Conservation (phyloP, 1,140 invertebrate species). For the Nylanderia fulva region DNA sequence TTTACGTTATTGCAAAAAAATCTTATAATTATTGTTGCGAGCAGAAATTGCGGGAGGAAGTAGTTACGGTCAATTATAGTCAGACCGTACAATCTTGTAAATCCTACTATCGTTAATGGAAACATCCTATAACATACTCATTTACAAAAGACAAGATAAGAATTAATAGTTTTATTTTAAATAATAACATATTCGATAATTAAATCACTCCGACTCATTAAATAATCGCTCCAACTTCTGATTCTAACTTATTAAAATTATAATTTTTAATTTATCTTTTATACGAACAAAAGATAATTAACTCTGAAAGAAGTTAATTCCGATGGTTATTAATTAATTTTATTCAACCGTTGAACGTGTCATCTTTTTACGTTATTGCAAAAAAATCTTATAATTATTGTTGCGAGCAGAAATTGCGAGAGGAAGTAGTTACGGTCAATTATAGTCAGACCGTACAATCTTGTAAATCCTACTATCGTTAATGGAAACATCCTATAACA, state of each 20-base stretch:
- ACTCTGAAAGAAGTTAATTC: background rate
- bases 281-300: background rate
- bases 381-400: background rate
- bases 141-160: too few relatives aligned
- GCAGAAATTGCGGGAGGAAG: background rate
- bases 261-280: background rate
- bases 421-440: background rate
- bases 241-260: background rate
- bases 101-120: background rate
- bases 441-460: background rate
- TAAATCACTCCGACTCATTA: too few relatives aligned
- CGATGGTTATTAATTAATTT: background rate
- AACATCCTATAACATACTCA: too few relatives aligned
- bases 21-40: background rate
- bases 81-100: background rate
- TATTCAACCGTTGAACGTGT: background rate
- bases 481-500: background rate
- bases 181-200: too few relatives aligned
- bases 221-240: too few relatives aligned
- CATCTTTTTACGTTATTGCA: background rate
- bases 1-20: background rate
- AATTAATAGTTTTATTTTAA: too few relatives aligned
- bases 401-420: background rate
- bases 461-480: background rate
- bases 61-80: slow-evolving; percentile 1